Evolutionary conservation across 2,888 invertebrate genomes (phyloP).

Genomic region (Caenorhabditis macrosperma): DNA sequence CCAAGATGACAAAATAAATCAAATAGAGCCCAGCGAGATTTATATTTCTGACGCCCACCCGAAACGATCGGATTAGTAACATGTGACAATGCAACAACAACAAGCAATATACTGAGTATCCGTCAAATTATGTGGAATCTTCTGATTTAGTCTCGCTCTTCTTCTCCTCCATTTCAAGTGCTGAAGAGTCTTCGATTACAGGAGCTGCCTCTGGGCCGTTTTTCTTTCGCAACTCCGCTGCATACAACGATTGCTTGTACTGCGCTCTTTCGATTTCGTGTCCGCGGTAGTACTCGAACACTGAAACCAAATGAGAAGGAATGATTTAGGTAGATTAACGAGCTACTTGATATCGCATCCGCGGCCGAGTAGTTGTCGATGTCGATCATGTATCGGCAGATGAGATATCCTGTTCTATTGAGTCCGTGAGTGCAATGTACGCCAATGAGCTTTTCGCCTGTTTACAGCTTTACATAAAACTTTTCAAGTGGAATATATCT

Average conservation of each 20-base stretch:
- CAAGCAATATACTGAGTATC: no score
- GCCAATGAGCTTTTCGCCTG: constrained; percentile 80
- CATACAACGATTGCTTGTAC: constrained; percentile 58
- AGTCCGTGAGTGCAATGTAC: constrained; percentile 83
- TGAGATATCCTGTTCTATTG: constrained; percentile 83
- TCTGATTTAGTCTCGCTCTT: background rate
- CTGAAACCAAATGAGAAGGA: constrained; percentile 29
- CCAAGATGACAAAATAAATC: no score
- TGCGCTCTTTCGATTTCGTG: constrained; percentile 60
- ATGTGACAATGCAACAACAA: no score
- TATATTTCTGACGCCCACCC: background rate
- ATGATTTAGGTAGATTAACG: no score
- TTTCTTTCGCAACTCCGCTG: constrained; percentile 33
- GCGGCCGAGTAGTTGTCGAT: constrained; percentile 59
- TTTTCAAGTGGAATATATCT: background rate
- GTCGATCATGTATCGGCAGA: constrained; percentile 80
- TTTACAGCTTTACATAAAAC: no score
- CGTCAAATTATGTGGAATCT: no score
- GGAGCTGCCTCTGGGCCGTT: background rate
- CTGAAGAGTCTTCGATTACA: background rate
- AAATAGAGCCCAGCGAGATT: background rate
- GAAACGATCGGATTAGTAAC: background rate
- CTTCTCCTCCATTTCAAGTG: background rate
- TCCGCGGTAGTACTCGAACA: constrained; percentile 62
- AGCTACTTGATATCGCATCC: constrained; percentile 62